Base-by-base conservation (phyloP, 2,888 invertebrate genomes). In the Neoitamus cyanurus region DNA sequence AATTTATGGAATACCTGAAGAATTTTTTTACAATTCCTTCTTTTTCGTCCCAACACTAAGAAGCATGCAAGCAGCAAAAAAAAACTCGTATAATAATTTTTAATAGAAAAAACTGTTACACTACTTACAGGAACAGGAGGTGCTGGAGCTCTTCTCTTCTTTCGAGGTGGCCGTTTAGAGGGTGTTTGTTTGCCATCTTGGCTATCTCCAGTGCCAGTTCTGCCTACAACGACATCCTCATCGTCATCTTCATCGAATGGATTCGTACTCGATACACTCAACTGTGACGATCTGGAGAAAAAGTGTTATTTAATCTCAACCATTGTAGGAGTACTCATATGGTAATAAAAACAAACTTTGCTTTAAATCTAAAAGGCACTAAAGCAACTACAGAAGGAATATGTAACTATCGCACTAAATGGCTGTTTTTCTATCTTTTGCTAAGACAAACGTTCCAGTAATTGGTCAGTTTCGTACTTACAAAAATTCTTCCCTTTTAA, bases 131-230 rank as follows among this genome's bases (percentile, higher is more conserved):
- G 87, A 48, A 87, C 87, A 30, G 92, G 94, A 4, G 94, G 93
- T 78, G 92, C 92, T 0, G 95, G 94, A 0, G 94, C 94, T 86
- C 93, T 92, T 86, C 94, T 92, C 90, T 95, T 95, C 91, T 94
- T 95, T 36, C 94, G 92, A 48, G 92, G 92, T 42, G 92, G 92
- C 42, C 92, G 92, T 77, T 93, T 92, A 70, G 93, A 91, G 0
- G 93, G 93, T 0, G 87, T 58, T 9, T 30, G 48, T 42, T 36
- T 77, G 11, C 20, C 87, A 30, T 83, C 85, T 30, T 82, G 85
- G 15, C 80, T 88, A 68, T 89, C 85, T n/a, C 75, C 68, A 9
- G 84, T 86, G 80, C 87, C 84, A 30, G 83, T 77, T 77, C 85
- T 88, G 89, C 84, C 87, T 83, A 86, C 80, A 37, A 58, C 58